Evolutionary conservation across 2,797 vertebrate species (phyloP), one percentile per base, ranked within the genome.

Genomic region (Xenentodon cancila): DNA sequence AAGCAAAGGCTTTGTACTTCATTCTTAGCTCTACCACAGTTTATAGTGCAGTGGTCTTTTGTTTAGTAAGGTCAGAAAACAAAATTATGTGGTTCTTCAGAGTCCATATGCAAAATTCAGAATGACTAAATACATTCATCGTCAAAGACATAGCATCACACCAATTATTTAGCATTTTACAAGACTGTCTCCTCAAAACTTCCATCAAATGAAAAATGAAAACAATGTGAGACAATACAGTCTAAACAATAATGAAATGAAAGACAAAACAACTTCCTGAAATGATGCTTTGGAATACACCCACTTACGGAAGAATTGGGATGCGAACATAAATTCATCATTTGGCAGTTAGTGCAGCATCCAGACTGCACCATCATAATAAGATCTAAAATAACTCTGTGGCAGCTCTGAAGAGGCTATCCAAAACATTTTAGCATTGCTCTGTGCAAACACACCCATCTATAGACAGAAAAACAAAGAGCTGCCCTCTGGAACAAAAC

Each of bases 351-450:
- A 78, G 81, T 77, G 88, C 78, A 87, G 82, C 80, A 85, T 80
- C 78, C 75, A 69, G 73, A 80, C 82, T 76, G 76, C 64, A 68
- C 77, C 85, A 85, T 88, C 78, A 83, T 85, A 88, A 88, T 66
- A 88, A 83, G 72, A 89, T 88, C 84, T 86, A 82, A 90, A 90
- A 90, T 86, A 85, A 87, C 80, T 82, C 76, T 22, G 75, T 82
- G 81, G 82, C 84, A 87, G 84, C 74, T 87, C 78, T 82, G 72
- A 83, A 79, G 80, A 85, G 84, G 85, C 82, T 77, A 87, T 85
- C 88, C 86, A 83, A 88, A 87, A 88, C 86, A 90, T 82, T 86
- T 88, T 89, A 89, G 85, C 83, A 84, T 84, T 71, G 82, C 88
- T 88, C 60, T 60, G 79, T 58, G 65, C 77, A 81, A 88, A 89